Conservation (phyloP, 2,113 vertebrate species). For the Heliornis fulica region DNA sequence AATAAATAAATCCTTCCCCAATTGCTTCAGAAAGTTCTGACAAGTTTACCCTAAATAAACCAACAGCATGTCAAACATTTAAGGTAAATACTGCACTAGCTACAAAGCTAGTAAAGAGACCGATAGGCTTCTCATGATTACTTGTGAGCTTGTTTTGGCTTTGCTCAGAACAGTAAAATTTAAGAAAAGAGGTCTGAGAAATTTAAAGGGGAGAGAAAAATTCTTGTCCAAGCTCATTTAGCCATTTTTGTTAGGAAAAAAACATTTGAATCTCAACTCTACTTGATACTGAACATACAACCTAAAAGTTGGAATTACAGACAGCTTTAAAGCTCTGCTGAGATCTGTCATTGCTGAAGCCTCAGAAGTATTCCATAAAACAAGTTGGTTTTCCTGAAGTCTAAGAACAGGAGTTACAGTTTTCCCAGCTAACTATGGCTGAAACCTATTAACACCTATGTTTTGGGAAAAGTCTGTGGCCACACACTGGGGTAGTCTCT, state of each 20-base stretch:
- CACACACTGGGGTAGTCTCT: not conserved
- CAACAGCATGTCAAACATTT: not conserved
- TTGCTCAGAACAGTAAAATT: constrained; percentile 20
- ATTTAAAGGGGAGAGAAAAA: not conserved
- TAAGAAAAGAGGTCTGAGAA: not conserved
- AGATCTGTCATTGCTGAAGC: not conserved
- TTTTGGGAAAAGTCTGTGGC: not conserved
- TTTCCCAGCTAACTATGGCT: not conserved
- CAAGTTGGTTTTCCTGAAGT: not conserved
- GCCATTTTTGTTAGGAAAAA: not conserved
- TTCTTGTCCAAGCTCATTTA: not conserved
- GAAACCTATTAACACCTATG: not conserved
- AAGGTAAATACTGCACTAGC: constrained; percentile 35
- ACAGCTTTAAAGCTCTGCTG: not conserved
- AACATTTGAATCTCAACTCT: not conserved
- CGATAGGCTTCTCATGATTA: not conserved
- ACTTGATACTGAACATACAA: not conserved
- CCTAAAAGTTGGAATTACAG: not conserved
- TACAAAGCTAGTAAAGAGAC: constrained; percentile 22
- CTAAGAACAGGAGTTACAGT: not conserved
- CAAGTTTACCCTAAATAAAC: constrained; percentile 4
- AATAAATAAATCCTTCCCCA: not conserved
- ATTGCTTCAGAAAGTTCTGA: not conserved
- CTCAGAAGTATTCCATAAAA: not conserved
- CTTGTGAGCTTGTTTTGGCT: constrained; percentile 19